Evolutionary conservation across 2,888 invertebrate species (phyloP), one percentile per base, ranked within the genome.

Genomic region (Dynastes maya): DNA sequence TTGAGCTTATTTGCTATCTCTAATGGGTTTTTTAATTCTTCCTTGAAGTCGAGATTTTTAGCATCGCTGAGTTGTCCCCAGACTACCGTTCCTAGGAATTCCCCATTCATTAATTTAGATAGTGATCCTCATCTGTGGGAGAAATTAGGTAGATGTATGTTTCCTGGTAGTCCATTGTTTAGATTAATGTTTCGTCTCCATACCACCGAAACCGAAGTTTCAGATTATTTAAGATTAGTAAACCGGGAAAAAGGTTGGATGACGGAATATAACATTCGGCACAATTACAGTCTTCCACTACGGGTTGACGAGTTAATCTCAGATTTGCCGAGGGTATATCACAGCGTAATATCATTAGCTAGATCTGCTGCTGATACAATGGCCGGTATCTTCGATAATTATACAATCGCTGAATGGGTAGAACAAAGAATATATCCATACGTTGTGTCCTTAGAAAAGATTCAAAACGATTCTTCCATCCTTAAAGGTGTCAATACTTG

Each of bases 221-320:
- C 87, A 49, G 89, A 90, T 27, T 90, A 86, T 80, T 79, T 89
- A 9, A 88, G 86, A 76, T 80, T 84, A 11, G 87, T 87, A 1
- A 85, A 85, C 8, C 84, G 85, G 58, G 84, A 87, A 40, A 88
- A 87, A 83, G 89, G 93, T 45, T 95, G 94, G 94, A 90, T 95
- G 90, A 93, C 94, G 29, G 90, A 91, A 45, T 95, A 94, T 86
- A 94, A 94, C 85, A 89, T 93, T 4, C 89, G 91, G n/a, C 91
- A 92, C 83, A 93, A 93, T 84, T 94, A 93, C 85, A 92, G 93
- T 80, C 92, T 93, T 75, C 93, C 94, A 0, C 86, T 92, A 77
- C 90, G 94, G 67, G 90, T 95, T 0, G 92, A 92, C 64, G 93
- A 94, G 81, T 85, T 93, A 74, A 91, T 91, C 75, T 86, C 87